These are phyloP conservation scores for Julus scanicus DNA, from an alignment of 2,888 invertebrate genomes.

Conservation along the genomic window DNA sequence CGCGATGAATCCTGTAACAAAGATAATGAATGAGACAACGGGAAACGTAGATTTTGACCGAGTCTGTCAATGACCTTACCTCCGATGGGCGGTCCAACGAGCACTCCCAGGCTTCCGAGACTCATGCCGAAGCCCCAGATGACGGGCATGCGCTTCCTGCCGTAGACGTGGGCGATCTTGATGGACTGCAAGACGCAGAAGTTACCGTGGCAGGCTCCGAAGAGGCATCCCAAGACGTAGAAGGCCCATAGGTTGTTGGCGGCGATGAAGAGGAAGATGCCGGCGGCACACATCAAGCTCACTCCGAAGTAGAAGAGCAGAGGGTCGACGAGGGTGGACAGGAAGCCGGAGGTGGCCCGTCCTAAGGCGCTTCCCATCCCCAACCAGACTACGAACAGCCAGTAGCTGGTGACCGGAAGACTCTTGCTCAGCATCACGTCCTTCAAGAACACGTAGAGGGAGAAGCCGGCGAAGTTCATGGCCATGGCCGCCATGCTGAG, in stretches of 20 bases:
- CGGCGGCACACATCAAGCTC: not conserved
- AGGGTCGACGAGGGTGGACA: constrained; percentile 27
- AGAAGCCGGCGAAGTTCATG: constrained; percentile 44
- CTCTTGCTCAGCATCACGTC: constrained; percentile 16
- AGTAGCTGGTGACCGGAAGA: not conserved
- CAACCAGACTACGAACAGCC: not conserved
- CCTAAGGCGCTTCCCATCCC: constrained; percentile 2
- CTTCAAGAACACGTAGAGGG: constrained; percentile 10
- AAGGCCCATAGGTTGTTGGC: not conserved
- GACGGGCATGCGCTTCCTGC: not conserved
- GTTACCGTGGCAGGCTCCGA: constrained; percentile 28
- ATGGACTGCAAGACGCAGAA: constrained; percentile 44
- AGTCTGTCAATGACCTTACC: no score
- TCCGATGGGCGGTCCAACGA: constrained; percentile 14
- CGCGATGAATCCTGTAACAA: not conserved
- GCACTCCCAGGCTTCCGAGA: constrained; percentile 28
- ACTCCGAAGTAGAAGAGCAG: not conserved
- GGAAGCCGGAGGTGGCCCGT: not conserved
- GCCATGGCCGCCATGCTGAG: not conserved
- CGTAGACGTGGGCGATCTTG: constrained; percentile 37
- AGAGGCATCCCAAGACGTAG: constrained; percentile 3
- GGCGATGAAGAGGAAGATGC: not conserved
- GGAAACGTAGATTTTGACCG: not conserved
- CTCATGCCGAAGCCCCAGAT: constrained; percentile 30
- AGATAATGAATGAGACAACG: no score